These are phyloP conservation scores for Agrotis puta DNA, from an alignment of 2,888 invertebrate species.

Conservation along the genomic window DNA sequence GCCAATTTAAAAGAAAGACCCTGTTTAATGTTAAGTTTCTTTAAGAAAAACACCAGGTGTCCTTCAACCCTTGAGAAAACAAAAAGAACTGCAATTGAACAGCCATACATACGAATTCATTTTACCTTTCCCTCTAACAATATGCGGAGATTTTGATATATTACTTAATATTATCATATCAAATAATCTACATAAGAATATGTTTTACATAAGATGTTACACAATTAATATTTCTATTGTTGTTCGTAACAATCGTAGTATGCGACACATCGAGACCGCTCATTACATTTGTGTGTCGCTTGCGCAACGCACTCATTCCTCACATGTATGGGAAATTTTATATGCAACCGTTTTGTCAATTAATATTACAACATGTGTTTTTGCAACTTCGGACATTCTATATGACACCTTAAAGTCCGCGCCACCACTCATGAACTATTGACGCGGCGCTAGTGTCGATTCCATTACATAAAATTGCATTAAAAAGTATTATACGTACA, in stretches of 20 bases:
- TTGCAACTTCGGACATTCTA: not conserved
- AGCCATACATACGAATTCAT: too few relatives aligned
- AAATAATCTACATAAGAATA: slow-evolving; percentile 34
- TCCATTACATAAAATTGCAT: too few relatives aligned
- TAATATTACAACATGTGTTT: not conserved
- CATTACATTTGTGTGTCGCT: slow-evolving; percentile 61
- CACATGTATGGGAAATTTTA: slow-evolving; percentile 57
- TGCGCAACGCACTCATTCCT: slow-evolving; percentile 49
- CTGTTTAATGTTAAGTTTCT: too few relatives aligned
- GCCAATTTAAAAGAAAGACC: too few relatives aligned
- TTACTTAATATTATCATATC: not conserved
- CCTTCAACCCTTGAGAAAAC: too few relatives aligned
- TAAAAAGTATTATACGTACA: too few relatives aligned
- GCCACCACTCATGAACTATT: too few relatives aligned
- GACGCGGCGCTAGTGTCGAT: too few relatives aligned
- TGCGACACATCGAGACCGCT: slow-evolving; percentile 60
- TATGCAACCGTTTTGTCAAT: slow-evolving; percentile 48
- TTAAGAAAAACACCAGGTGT: too few relatives aligned
- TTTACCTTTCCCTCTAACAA: not conserved
- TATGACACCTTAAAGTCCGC: too few relatives aligned
- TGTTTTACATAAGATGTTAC: slow-evolving; percentile 63
- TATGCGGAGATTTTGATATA: not conserved
- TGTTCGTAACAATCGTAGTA: slow-evolving; percentile 49
- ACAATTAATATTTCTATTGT: slow-evolving; percentile 67
- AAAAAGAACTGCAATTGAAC: too few relatives aligned